Conservation (phyloP, 2,113 vertebrate genomes). For the Hemibagrus wyckioides region DNA sequence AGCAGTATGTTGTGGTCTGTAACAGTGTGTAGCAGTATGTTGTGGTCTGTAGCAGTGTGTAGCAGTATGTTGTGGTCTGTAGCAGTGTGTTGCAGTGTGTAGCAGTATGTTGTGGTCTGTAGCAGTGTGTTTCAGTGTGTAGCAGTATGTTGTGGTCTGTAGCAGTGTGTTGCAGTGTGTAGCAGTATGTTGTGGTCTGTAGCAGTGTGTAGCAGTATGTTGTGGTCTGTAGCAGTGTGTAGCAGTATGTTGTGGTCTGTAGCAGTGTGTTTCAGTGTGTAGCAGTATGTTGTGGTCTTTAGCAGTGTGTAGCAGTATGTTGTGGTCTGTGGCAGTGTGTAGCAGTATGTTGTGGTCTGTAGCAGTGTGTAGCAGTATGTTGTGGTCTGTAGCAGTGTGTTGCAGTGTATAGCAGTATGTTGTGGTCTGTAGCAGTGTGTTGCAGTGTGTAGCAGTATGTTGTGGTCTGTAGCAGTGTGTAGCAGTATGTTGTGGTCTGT, state of each 20-base stretch:
- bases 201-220: not conserved
- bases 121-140: not conserved
- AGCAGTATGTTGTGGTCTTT: not conserved
- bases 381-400: not conserved
- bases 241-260: not conserved
- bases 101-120: not conserved
- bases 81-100: not conserved
- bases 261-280: not conserved
- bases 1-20: not conserved
- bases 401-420: not conserved
- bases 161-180: not conserved
- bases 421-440: not conserved
- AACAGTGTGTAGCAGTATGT: not conserved
- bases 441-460: not conserved
- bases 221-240: not conserved
- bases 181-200: not conserved
- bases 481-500: not conserved
- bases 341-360: not conserved
- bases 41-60: not conserved
- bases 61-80: not conserved
- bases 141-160: not conserved
- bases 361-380: not conserved
- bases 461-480: not conserved
- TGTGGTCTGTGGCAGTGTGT: not conserved
- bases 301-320: not conserved